Percentiles rank a stretch among this genome's conserved stretches.
Evolutionary conservation across 2,888 invertebrate species (phyloP).

Genomic region (Polietes domitor): DNA sequence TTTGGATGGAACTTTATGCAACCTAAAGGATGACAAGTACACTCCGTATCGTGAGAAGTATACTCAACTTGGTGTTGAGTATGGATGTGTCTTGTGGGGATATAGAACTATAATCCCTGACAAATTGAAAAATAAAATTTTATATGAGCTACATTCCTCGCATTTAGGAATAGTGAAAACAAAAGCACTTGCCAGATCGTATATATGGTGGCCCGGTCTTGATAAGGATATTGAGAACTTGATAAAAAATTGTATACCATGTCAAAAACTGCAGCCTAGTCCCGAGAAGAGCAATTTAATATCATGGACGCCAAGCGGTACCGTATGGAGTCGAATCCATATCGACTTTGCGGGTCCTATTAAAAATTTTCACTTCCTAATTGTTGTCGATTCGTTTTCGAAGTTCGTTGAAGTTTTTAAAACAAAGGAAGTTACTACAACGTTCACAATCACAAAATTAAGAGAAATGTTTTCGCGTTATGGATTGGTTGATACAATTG

Average conservation of each 20-base stretch:
- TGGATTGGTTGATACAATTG: constrained; percentile 52
- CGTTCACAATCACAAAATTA: constrained; percentile 53
- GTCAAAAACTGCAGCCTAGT: constrained; percentile 58
- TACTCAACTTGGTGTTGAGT: too few species aligned
- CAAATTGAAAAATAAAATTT: too few species aligned
- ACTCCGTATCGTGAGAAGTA: too few species aligned
- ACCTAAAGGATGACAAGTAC: too few species aligned
- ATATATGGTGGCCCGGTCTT: constrained; percentile 62
- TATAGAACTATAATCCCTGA: too few species aligned
- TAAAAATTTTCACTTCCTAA: constrained; percentile 52
- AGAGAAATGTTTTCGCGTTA: constrained; percentile 61
- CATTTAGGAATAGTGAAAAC: too few species aligned
- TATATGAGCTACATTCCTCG: too few species aligned
- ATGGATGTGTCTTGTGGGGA: too few species aligned
- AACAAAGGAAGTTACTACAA: constrained; percentile 61
- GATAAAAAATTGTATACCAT: constrained; percentile 55
- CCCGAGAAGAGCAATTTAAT: constrained; percentile 62
- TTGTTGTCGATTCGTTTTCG: constrained; percentile 62
- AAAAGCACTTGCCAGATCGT: too few species aligned
- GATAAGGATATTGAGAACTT: constrained; percentile 57
- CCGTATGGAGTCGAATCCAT: constrained; percentile 60
- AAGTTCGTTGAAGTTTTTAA: constrained; percentile 68
- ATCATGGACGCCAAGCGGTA: constrained; percentile 54
- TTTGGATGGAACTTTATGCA: too few species aligned
- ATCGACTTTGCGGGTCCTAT: constrained; percentile 65